Percentiles rank a stretch among this genome's conserved stretches.
Conservation (phyloP, 1,140 invertebrate species). For the Andricus grossulariae region DNA sequence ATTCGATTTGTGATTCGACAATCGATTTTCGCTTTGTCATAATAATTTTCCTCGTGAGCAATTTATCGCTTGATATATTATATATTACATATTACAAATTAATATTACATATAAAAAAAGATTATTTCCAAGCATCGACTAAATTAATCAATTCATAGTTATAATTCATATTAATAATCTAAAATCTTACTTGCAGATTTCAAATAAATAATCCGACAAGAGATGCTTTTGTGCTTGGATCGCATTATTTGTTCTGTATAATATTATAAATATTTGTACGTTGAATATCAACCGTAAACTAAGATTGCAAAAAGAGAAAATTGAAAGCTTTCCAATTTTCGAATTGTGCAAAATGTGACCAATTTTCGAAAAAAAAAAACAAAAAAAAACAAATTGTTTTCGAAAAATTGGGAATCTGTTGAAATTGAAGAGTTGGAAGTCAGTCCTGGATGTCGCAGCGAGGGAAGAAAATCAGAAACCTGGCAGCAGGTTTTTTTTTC, state of each 20-base stretch:
- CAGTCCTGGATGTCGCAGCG: constrained; percentile 6
- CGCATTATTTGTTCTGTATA: neutral
- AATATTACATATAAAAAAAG: constrained; percentile 21
- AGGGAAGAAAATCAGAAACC: constrained; percentile 24
- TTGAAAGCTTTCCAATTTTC: neutral
- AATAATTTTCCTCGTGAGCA: constrained; percentile 23
- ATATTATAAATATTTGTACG: constrained; percentile 31
- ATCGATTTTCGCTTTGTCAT: constrained; percentile 17
- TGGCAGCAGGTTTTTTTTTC: constrained; percentile 17
- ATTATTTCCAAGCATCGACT: neutral
- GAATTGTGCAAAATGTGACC: neutral
- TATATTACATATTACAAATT: neutral
- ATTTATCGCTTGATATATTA: constrained; percentile 12
- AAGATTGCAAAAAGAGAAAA: constrained; percentile 4
- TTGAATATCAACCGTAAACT: constrained; percentile 24
- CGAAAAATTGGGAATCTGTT: neutral
- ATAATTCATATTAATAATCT: neutral
- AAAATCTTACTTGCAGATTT: constrained; percentile 1
- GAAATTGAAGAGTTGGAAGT: neutral
- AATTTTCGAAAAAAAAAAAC: neutral
- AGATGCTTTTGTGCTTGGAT: neutral
- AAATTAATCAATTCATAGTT: neutral
- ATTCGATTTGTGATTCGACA: constrained; percentile 17
- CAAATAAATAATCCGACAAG: constrained; percentile 15
- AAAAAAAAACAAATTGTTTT: neutral